Evolutionary conservation across 2,888 invertebrate genomes (phyloP), one percentile per base, ranked within the genome.

Genomic region (Rhagonycha lutea): DNA sequence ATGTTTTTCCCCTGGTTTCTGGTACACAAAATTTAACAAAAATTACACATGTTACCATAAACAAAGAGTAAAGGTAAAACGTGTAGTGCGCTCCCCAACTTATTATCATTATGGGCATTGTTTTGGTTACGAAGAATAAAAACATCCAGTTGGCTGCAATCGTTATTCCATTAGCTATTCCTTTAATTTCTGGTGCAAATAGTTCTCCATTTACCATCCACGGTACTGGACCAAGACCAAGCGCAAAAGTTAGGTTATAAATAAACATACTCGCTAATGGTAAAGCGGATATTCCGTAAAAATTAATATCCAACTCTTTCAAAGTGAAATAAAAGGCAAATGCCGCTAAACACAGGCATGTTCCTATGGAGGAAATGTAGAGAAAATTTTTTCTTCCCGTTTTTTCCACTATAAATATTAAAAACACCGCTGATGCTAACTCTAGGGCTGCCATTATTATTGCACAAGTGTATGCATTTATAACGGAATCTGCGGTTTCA

Each of bases 371-470:
- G 14, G 78, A 78, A 11, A 78, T 32, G n/a, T 70, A 75, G 0
- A 78, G 32, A 12, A 75, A 71, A 5, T 93, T 90, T 79, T 93
- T 91, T 73, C 96, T 89, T 0, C 96, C 96, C 10, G 93, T 93
- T 70, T 91, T 91, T 78, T 97, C 96, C 11, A 95, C 91, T 0
- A 95, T 86, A n/a, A 93, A 80, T 0, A 93, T 91, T 0, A 94
- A 92, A 0, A 90, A 85, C 32, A 91, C 89, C 0, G 94, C 93
- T 84, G 93, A 92, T 3, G 92, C 83, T 12, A 93, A 94, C 87
- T 96, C 95, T 1, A 96, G 94, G 0, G 92, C 87, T 0, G 95
- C 94, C 3, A 96, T 92, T 32, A 94, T 90, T 77, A 96, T 94
- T 14, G 95, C 92, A 10, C 94, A 92, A 8, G 92, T 83, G 9